Evolutionary conservation across 1,140 invertebrate species (phyloP), one percentile per base, ranked within the genome.

Genomic region (Hycleus cichorii): DNA sequence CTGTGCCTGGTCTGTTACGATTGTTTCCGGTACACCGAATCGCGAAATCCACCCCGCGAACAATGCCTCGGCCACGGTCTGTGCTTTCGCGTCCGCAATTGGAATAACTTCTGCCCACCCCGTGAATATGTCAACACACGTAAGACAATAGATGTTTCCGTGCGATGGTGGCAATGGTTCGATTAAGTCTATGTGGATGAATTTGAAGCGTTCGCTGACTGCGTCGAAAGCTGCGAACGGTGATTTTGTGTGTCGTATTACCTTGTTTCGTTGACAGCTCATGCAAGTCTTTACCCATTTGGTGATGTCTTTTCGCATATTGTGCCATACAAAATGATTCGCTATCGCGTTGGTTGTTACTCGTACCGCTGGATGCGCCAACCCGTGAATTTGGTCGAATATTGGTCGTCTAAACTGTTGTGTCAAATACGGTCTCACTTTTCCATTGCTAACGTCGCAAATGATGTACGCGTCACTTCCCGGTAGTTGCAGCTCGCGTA

Each of bases 141-240:
- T 79, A 2, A 80, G 60, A 9, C 64, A 61, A 54, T 79, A 79
- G 5, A 12, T 45, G 42, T 57, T 68, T 8, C 67, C 72, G 6
- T 70, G 24, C 0, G 64, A 64, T 4, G 52, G 50, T 26, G 75
- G 74, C 3, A 81, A 47, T 0, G 73, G 77, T 0, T 76, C 74
- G 7, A 81, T 65, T 1, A 82, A 66, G 64, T 82, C 79, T 0
- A 81, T 59, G 61, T 81, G 74, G 0, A 81, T 62, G 53, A 77
- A 72, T 4, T 60, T 27, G 50, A 61, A 64, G 7, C 58, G 49
- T 32, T 24, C 26, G 8, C 44, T 40, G 11, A 57, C 1, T 43
- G 57, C 10, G 4, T 52, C 4, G 54, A 59, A 51, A n/a, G 11
- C 8, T 42, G 43, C n/a, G 4, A 61, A 25, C 47, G 49, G 39